A percentile compares a stretch with the other conserved stretches of the same genome.
Evolutionary conservation across 2,113 vertebrate species (phyloP).

Genomic region (Romanogobio albipinnatus): DNA sequence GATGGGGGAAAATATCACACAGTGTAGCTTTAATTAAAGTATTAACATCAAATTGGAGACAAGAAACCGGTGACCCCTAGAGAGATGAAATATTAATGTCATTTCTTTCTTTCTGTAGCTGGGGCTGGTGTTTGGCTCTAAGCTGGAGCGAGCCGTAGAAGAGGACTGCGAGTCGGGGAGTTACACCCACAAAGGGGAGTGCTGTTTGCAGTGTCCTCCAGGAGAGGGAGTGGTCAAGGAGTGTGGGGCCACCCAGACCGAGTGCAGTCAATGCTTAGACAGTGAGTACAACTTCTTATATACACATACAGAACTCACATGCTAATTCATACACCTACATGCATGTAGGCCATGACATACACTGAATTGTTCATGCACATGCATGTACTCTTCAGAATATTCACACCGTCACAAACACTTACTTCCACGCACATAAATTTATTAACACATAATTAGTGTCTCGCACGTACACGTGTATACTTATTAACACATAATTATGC

Average conservation of each 20-base stretch:
- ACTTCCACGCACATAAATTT: background rate
- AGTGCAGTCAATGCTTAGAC: conserved; percentile 90
- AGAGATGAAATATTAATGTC: background rate
- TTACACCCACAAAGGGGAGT: conserved; percentile 77
- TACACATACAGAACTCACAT: background rate
- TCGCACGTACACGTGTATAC: background rate
- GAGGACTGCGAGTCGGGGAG: conserved; percentile 67
- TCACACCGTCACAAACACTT: conserved; percentile 3
- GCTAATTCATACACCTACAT: background rate
- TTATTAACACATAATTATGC: conserved; percentile 6
- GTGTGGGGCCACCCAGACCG: conserved; percentile 85
- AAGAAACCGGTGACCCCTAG: background rate
- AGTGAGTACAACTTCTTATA: conserved; percentile 81
- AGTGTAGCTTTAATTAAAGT: too few relatives aligned
- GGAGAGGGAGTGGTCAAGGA: conserved; percentile 86
- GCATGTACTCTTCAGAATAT: conserved; percentile 2
- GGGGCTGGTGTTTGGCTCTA: conserved; percentile 65
- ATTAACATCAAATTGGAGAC: conserved; percentile 7
- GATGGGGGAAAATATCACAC: too few relatives aligned
- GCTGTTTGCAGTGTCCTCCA: conserved; percentile 87
- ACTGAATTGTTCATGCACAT: background rate
- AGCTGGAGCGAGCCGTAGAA: conserved; percentile 66
- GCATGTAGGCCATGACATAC: background rate
- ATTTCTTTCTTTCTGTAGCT: conserved; percentile 59
- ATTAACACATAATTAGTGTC: background rate